Base-by-base conservation (phyloP, 2,888 invertebrate genomes). In the Cataglyphis albicans region DNA sequence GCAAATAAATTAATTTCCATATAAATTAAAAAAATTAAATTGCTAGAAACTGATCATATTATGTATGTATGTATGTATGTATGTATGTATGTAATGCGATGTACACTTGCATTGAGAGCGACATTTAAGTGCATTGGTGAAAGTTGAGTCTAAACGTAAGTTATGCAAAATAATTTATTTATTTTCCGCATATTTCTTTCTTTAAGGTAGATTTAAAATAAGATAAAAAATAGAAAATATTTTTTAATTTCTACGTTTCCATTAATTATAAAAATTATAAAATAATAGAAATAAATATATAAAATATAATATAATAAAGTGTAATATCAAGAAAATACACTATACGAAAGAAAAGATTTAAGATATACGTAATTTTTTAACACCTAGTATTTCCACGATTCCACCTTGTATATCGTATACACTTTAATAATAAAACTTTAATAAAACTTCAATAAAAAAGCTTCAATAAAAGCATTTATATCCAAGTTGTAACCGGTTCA, bases 91-190 rank as follows among this genome's bases (percentile, higher is more conserved):
- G 41, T 41, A 41, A 41, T 41, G 41, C 15, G 12, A 29, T 35
- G 2, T 52, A 38, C 55, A 29, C 67, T 41, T 55, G 29, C 67
- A 55, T 57, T 15, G 41, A 76, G 41, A 76, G 41, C 68, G 15
- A 67, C n/a, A 52, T 52, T 63, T 44, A 21, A 55, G 35, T 15
- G 68, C 75, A 48, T 35, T 12, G 64, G 84, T 83, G 84, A 85
- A 85, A 85, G 84, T 85, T 65, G 57, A 21, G 21, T 21, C 25
- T 38, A 21, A 38, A 63, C 7, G 15, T 64, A 59, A 63, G 21
- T 41, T 59, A 25, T 2, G 18, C 25, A 32, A 63, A 63, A 15
- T 9, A 44, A 15, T 52, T 52, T 63, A 48, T 10, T 44, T 3
- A 10, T 75, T 1, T 48, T 74, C 10, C 18, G 32, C 21, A 41